Evolutionary conservation across 2,888 invertebrate species (phyloP).

Genomic region (Napeogenes sylphis): DNA sequence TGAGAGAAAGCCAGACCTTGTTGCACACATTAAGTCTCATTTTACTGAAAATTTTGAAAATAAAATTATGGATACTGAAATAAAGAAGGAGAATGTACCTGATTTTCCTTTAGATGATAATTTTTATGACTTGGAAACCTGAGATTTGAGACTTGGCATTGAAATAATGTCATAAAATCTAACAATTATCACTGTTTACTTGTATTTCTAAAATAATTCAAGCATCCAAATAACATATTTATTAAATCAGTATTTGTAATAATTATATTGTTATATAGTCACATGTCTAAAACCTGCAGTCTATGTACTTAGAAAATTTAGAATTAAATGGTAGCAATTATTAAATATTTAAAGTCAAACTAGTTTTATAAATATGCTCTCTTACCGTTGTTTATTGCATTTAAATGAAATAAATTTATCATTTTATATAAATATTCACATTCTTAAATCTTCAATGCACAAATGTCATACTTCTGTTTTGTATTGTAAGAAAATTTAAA

Average conservation of each 20-base stretch:
- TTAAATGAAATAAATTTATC: background rate
- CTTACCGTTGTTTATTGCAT: constrained; percentile 6
- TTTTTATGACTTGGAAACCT: constrained; percentile 67
- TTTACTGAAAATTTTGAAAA: constrained; percentile 71
- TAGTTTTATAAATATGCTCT: background rate
- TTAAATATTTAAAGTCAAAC: background rate
- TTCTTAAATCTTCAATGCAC: background rate
- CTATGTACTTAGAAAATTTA: constrained; percentile 19
- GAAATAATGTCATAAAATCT: constrained; percentile 17
- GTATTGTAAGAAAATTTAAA: constrained; percentile 1
- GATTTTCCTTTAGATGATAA: constrained; percentile 60
- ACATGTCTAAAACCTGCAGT: constrained; percentile 13
- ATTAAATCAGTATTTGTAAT: constrained; percentile 26
- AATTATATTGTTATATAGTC: constrained; percentile 21
- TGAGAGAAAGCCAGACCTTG: constrained; percentile 77
- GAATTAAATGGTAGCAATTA: constrained; percentile 10
- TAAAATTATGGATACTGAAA: constrained; percentile 53
- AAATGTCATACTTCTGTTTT: constrained; percentile 2
- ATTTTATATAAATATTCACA: background rate
- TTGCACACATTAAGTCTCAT: constrained; percentile 79
- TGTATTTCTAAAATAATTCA: too few relatives aligned
- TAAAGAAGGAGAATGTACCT: constrained; percentile 63
- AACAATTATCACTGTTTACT: background rate
- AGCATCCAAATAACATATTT: constrained; percentile 7
- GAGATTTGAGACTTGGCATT: constrained; percentile 38